phyloP scores from a whole-genome alignment of 2,888 invertebrate species.

The Eupithecia dodoneata region DNA sequence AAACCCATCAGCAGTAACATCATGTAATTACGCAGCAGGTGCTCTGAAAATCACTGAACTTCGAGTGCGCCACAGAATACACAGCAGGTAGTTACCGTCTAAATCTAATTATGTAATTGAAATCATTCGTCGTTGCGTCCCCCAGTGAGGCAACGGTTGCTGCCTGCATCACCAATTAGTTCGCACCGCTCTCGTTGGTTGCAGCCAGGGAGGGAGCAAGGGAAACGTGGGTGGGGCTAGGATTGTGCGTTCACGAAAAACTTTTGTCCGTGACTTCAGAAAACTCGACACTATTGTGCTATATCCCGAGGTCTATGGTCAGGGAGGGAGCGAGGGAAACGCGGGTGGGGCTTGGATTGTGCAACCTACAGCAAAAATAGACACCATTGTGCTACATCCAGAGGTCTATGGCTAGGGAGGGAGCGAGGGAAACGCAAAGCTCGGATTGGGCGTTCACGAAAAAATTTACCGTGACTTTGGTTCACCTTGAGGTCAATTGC shows the following conservation, averaged over 20 bases:
- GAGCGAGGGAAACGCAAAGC: too few relatives aligned
- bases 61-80: constrained; percentile 36
- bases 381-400: too few relatives aligned
- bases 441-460: too few relatives aligned
- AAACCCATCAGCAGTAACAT: constrained; percentile 25
- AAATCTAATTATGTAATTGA: constrained; percentile 74
- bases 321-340: constrained; percentile 37
- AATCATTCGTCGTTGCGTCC: constrained; percentile 60
- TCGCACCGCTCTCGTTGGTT: constrained; percentile 48
- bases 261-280: background rate
- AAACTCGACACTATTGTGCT: too few relatives aligned
- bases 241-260: background rate
- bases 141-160: constrained; percentile 46
- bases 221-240: background rate
- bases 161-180: constrained; percentile 62
- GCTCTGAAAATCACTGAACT: constrained; percentile 43
- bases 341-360: background rate
- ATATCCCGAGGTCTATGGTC: constrained; percentile 18
- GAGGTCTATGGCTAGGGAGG: too few relatives aligned
- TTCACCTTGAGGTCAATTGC: too few relatives aligned
- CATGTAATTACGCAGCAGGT: constrained; percentile 38
- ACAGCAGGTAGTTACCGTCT: constrained; percentile 36
- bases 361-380: too few relatives aligned
- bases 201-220: constrained; percentile 42
- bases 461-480: too few relatives aligned